Evolutionary conservation across 2,113 vertebrate genomes (phyloP).

Genomic region (Cochlearius cochlearius): DNA sequence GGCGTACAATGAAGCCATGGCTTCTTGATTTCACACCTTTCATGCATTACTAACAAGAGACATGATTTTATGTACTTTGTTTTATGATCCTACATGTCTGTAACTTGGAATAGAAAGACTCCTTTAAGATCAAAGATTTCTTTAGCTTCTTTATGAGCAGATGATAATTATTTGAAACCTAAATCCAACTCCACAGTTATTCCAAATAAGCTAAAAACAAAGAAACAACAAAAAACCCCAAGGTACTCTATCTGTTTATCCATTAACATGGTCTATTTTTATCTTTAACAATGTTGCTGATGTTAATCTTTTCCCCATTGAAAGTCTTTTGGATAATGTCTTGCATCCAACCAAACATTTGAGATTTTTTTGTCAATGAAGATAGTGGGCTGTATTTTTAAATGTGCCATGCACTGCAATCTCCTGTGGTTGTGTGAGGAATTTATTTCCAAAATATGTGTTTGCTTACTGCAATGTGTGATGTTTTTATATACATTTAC

Average conservation of each 20-base stretch:
- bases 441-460: neutral
- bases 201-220: neutral
- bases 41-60: neutral
- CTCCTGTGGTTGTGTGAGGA: neutral
- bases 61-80: neutral
- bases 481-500: neutral
- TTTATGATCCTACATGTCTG: neutral
- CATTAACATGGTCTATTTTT: neutral
- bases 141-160: neutral
- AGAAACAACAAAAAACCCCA: neutral
- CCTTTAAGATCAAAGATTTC: conserved; percentile 11
- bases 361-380: neutral
- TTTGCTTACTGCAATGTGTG: neutral
- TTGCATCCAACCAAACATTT: neutral
- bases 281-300: neutral
- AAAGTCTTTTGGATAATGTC: neutral
- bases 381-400: neutral
- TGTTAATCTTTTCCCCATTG: neutral
- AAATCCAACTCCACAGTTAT: neutral
- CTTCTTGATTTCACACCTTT: neutral
- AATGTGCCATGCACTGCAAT: neutral
- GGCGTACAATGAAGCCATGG: fast-evolving
- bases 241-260: neutral
- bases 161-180: conserved; percentile 10
- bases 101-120: neutral